Conservation (phyloP, 2,888 invertebrate species). For the Koerneria pararmatus region DNA sequence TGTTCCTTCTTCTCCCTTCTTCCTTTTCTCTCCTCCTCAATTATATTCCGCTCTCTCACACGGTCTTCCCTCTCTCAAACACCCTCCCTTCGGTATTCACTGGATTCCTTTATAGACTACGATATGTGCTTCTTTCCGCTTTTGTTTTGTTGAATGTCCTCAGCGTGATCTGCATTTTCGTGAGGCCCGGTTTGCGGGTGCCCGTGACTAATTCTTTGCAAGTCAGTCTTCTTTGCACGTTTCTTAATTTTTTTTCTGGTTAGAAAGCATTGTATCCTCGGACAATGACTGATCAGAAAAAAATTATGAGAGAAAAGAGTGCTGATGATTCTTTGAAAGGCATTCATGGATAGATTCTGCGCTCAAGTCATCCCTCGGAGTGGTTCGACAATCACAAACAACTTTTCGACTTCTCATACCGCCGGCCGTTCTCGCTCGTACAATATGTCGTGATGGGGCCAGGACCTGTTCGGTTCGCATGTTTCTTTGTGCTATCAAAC, state of each 20-base stretch:
- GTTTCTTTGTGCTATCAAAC: too few species aligned
- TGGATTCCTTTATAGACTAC: constrained; percentile 1
- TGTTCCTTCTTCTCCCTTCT: constrained; percentile 65
- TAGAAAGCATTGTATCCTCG: too few species aligned
- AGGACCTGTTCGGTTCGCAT: constrained; percentile 12
- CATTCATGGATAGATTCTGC: constrained; percentile 1
- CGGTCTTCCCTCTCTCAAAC: constrained; percentile 8
- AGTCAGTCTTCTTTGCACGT: too few species aligned
- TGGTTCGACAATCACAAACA: constrained; percentile 14
- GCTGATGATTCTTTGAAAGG: too few species aligned
- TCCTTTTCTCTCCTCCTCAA: background rate
- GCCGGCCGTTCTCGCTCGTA: constrained; percentile 10
- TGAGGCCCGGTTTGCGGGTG: too few species aligned
- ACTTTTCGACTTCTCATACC: constrained; percentile 14
- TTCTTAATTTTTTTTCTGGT: too few species aligned
- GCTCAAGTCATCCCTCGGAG: constrained; percentile 12
- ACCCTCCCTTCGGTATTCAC: constrained; percentile 4
- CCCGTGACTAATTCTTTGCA: too few species aligned
- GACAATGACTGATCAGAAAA: too few species aligned
- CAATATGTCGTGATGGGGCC: constrained; percentile 13
- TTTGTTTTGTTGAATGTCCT: background rate
- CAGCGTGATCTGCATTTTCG: too few species aligned
- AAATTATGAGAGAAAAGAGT: too few species aligned
- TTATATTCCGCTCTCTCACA: constrained; percentile 7
- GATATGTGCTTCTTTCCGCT: background rate